phyloP scores from a whole-genome alignment of 35 echinoderm and acorn worm genomes.

The Anneissia japonica region DNA sequence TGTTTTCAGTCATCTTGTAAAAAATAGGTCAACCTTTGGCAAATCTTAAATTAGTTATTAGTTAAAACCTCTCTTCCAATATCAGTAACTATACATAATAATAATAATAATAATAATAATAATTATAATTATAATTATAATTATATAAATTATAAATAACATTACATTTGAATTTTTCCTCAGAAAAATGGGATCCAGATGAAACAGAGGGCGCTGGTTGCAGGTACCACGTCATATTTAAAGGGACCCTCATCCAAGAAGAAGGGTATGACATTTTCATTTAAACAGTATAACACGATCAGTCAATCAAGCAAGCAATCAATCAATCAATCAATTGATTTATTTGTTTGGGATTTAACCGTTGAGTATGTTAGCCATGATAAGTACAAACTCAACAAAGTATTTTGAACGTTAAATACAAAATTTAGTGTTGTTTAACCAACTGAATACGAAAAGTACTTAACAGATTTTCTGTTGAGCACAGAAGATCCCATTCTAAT shows the following conservation, averaged over 20 bases:
- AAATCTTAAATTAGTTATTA: neutral
- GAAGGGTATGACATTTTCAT: conserved; percentile 58
- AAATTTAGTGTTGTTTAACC: too few relatives aligned
- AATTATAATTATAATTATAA: neutral
- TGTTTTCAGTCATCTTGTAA: too few relatives aligned
- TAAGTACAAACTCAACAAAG: too few relatives aligned
- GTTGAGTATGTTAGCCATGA: too few relatives aligned
- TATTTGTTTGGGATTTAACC: too few relatives aligned
- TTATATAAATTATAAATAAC: neutral
- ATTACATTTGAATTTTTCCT: neutral
- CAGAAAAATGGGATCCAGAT: conserved; percentile 94
- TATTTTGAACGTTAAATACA: too few relatives aligned
- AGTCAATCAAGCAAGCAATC: too few relatives aligned
- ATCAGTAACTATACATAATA: neutral
- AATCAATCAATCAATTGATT: too few relatives aligned
- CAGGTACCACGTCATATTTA: conserved; percentile 82
- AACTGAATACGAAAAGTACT: too few relatives aligned
- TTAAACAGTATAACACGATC: neutral
- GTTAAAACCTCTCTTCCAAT: neutral
- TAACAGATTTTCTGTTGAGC: too few relatives aligned
- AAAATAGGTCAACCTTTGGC: neutral
- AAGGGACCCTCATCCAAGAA: conserved; percentile 72
- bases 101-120: neutral
- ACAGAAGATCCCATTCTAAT: too few relatives aligned
- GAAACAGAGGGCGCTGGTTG: conserved; percentile 75